Evolutionary conservation across 2,888 invertebrate species (phyloP).

Genomic region (Ochropleura plecta): DNA sequence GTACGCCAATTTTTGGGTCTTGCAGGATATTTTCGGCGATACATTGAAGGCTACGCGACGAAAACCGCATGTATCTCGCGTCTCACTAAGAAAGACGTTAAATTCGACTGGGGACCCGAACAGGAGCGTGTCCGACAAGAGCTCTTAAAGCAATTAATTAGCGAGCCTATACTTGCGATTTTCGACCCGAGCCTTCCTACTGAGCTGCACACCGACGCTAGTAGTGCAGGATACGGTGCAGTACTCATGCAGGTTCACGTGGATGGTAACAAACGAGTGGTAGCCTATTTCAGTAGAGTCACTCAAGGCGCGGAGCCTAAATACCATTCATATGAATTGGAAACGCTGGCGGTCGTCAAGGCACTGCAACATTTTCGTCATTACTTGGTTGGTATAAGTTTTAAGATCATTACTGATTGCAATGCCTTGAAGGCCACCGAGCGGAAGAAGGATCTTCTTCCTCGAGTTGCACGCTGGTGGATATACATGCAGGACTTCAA

Average conservation of each 20-base stretch:
- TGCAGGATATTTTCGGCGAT: constrained; percentile 19
- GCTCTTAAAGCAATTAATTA: constrained; percentile 9
- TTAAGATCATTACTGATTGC: constrained; percentile 40
- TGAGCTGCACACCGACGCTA: background rate
- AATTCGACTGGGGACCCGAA: constrained; percentile 23
- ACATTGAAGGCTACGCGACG: constrained; percentile 37
- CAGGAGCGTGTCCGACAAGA: constrained; percentile 14
- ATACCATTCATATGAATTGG: constrained; percentile 48
- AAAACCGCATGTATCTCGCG: constrained; percentile 32
- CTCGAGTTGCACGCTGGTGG: constrained; percentile 59
- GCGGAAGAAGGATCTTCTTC: constrained; percentile 52
- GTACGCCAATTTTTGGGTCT: constrained; percentile 22
- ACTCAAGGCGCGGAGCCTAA: constrained; percentile 32
- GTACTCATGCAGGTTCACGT: background rate
- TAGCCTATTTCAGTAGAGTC: background rate
- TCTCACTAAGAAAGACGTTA: constrained; percentile 24
- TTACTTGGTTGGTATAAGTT: constrained; percentile 52
- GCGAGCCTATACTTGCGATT: background rate
- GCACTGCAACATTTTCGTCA: constrained; percentile 56
- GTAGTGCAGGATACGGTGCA: constrained; percentile 32
- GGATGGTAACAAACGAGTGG: background rate
- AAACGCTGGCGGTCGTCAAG: constrained; percentile 50
- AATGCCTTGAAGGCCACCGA: constrained; percentile 38
- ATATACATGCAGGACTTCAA: constrained; percentile 54
- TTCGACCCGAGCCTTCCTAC: background rate